Percentiles rank a stretch among this genome's conserved stretches.
phyloP scores from a whole-genome alignment of 2,113 vertebrate genomes.

The Paedocypris sp. region DNA sequence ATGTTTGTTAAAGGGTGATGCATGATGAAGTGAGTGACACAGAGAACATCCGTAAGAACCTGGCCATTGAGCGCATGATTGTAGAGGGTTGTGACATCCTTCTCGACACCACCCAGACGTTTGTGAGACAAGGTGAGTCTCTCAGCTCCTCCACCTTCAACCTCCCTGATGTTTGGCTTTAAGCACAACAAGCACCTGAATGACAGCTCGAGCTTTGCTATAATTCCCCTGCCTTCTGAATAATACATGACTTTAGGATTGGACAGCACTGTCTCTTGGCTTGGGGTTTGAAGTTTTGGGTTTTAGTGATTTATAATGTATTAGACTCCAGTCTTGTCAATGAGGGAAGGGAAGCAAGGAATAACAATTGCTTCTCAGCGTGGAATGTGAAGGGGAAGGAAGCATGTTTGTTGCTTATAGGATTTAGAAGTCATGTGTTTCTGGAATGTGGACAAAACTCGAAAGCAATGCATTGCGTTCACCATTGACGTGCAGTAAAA shows the following conservation, averaged over 20 bases:
- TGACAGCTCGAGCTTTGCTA: background rate
- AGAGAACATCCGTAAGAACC: constrained; percentile 95
- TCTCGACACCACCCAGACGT: constrained; percentile 91
- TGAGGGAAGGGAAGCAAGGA: background rate
- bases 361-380: background rate
- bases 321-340: background rate
- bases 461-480: too few species aligned
- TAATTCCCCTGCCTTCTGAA: background rate
- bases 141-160: background rate
- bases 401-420: background rate
- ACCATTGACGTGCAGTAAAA: too few species aligned
- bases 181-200: background rate
- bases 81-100: constrained; percentile 91
- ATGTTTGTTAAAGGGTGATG: constrained; percentile 72
- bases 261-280: background rate
- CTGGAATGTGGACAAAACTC: too few species aligned
- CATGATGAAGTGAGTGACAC: constrained; percentile 97
- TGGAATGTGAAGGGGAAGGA: background rate
- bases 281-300: constrained; percentile 1
- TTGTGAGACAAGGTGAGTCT: constrained; percentile 86
- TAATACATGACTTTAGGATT: background rate
- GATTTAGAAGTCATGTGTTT: too few species aligned
- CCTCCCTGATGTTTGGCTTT: background rate
- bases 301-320: background rate
- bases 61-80: constrained; percentile 93